Evolutionary conservation across 2,113 vertebrate species (phyloP).

Genomic region (Syngnathus typhle): DNA sequence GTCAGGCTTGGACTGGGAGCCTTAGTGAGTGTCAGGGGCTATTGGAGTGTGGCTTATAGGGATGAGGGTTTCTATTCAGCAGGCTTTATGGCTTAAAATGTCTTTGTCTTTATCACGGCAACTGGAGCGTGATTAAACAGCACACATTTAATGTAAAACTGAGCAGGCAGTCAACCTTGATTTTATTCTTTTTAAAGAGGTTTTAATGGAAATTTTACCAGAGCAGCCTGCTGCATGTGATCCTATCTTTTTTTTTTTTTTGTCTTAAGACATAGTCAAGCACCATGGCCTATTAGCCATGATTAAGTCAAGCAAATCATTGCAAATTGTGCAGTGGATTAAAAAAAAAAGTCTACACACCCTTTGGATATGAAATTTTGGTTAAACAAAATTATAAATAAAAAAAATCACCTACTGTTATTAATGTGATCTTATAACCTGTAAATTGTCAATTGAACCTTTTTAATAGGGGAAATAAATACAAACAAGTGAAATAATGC

Average conservation of each 20-base stretch:
- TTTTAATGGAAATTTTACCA: slow-evolving; percentile 1
- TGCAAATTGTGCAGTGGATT: background rate
- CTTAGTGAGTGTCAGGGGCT: slow-evolving; percentile 43
- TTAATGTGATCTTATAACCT: background rate
- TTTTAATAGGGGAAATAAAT: too few species aligned
- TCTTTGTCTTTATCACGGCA: slow-evolving; percentile 39
- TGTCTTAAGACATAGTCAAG: background rate
- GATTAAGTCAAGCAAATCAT: background rate
- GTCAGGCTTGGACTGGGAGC: slow-evolving; percentile 49
- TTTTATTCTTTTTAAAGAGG: background rate
- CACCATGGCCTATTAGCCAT: background rate
- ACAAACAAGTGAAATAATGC: too few species aligned
- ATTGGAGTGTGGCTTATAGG: slow-evolving; percentile 51
- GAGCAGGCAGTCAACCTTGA: slow-evolving; percentile 6
- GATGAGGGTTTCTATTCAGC: slow-evolving; percentile 45
- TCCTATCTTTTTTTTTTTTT: background rate
- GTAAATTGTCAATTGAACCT: background rate
- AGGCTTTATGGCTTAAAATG: slow-evolving; percentile 52
- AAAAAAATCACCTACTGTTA: background rate
- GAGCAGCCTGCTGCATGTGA: slow-evolving; percentile 1
- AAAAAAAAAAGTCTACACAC: background rate
- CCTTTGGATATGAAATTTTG: background rate
- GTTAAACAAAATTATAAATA: too few species aligned
- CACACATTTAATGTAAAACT: slow-evolving; percentile 13
- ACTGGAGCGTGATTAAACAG: slow-evolving; percentile 25